Conservation (phyloP, 2,888 invertebrate species). For the Drosophila longiperda region DNA sequence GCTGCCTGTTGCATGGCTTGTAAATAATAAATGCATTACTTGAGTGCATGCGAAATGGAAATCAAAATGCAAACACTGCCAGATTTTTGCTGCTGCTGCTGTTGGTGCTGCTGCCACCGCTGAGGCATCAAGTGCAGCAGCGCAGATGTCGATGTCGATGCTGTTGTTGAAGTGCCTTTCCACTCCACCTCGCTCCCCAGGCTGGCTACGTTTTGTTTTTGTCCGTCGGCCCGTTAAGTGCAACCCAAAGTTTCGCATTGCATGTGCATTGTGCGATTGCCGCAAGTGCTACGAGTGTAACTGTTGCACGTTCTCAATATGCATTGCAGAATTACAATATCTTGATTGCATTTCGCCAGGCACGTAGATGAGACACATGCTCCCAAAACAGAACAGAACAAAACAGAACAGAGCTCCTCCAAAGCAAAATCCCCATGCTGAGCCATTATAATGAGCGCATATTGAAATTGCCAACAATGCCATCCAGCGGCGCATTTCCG, state of each 20-base stretch:
- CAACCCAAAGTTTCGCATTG: slow-evolving; percentile 59
- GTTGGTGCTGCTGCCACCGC: slow-evolving; percentile 18
- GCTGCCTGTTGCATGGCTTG: slow-evolving; percentile 51
- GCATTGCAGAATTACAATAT: slow-evolving; percentile 79
- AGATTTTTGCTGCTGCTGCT: slow-evolving; percentile 56
- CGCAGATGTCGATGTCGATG: slow-evolving; percentile 38
- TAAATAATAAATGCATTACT: slow-evolving; percentile 80
- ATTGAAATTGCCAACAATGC: slow-evolving; percentile 73
- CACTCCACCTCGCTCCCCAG: slow-evolving; percentile 9
- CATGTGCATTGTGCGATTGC: slow-evolving; percentile 49
- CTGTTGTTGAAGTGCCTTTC: slow-evolving; percentile 34
- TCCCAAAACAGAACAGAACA: slow-evolving; percentile 26
- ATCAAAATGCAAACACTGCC: slow-evolving; percentile 79
- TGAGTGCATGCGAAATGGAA: slow-evolving; percentile 73
- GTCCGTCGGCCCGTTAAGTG: slow-evolving; percentile 73
- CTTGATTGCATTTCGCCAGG: slow-evolving; percentile 74
- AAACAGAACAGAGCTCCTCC: slow-evolving; percentile 3
- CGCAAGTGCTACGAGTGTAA: slow-evolving; percentile 48
- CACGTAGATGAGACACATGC: slow-evolving; percentile 74
- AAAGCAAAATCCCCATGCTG: slow-evolving; percentile 12
- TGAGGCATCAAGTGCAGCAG: slow-evolving; percentile 55
- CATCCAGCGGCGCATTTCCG: slow-evolving; percentile 53
- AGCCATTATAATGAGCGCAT: slow-evolving; percentile 69
- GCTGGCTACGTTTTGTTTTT: slow-evolving; percentile 60
- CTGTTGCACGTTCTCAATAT: slow-evolving; percentile 80